These are phyloP conservation scores for Ctenomys sociabilis DNA, from an alignment of 2,113 vertebrate genomes.

Conservation along the genomic window DNA sequence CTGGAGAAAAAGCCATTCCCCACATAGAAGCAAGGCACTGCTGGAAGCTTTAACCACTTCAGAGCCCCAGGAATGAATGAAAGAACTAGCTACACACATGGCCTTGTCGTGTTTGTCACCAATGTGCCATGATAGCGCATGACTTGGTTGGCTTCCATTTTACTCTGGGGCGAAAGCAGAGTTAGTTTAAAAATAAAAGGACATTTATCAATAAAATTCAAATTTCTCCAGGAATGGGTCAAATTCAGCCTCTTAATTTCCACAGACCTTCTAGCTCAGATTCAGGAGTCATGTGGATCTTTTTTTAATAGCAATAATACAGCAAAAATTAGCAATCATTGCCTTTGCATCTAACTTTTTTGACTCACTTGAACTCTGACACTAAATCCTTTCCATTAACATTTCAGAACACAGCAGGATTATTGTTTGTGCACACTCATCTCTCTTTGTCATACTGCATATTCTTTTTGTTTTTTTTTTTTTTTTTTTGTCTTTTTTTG, in stretches of 20 bases:
- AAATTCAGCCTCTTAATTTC: not conserved
- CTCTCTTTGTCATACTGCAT: not conserved
- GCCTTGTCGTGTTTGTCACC: not conserved
- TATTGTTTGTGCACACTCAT: not conserved
- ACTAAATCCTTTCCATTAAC: not conserved
- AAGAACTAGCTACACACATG: not conserved
- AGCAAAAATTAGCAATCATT: not conserved
- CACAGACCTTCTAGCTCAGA: not conserved
- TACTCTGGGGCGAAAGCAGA: not conserved
- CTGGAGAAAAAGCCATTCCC: constrained; percentile 44
- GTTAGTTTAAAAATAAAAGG: not conserved
- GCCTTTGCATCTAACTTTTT: not conserved
- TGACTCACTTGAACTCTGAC: not conserved
- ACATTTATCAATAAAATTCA: not conserved
- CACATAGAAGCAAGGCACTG: constrained; percentile 12
- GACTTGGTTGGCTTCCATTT: not conserved
- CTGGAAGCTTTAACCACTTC: constrained; percentile 62
- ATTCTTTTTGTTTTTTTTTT: too few species aligned
- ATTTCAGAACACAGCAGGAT: not conserved
- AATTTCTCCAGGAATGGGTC: not conserved
- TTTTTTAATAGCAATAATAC: not conserved
- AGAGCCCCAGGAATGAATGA: not conserved
- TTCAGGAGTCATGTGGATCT: not conserved
- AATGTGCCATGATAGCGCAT: not conserved
- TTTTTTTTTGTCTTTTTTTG: too few species aligned